Evolutionary conservation across 2,888 invertebrate species (phyloP), one percentile per base, ranked within the genome.

Genomic region (Mylabris sibirica): DNA sequence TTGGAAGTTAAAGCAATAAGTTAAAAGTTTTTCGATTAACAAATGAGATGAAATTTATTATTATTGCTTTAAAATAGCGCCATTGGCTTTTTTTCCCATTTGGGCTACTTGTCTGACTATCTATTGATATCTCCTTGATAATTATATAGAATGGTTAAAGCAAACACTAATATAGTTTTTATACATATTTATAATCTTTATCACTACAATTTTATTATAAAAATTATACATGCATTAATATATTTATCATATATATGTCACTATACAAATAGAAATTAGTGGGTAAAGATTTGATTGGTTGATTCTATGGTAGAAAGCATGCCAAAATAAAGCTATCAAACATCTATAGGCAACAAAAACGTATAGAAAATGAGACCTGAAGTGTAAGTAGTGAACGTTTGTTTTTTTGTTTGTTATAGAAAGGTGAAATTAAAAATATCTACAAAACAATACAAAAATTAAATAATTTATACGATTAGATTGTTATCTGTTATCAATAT

Each of bases 141-240:
- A 3, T 11, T 22, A 3, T 20, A 3, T 11, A 4, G 6, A 17
- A 8, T 17, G 12, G 24, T 63, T 38, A 71, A 69, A 66, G 14
- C 49, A 66, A 64, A 67, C 38, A 49, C n/a, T 35, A 22, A 26
- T 53, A 34, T 62, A 57, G 66, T 59, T 80, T 82, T 82, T 82
- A 81, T 82, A 83, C 80, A 82, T 81, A 81, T 82, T 80, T 83
- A 81, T 82, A 53, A 81, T 81, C 79, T 78, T 81, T 80, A 81
- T 81, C 79, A 80, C 82, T 83, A 82, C 76, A 79, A 76, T 77
- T 67, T 74, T 80, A 82, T 79, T 83, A 84, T 82, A 83, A 84
- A 84, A 84, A 82, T 81, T 81, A 79, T 81, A 79, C 80, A 82
- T 82, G 75, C 73, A 75, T 75, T 76, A 41, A 41, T 41, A 41